Evolutionary conservation across 2,888 invertebrate genomes (phyloP).

Genomic region (Malthinus seriepunctatus): DNA sequence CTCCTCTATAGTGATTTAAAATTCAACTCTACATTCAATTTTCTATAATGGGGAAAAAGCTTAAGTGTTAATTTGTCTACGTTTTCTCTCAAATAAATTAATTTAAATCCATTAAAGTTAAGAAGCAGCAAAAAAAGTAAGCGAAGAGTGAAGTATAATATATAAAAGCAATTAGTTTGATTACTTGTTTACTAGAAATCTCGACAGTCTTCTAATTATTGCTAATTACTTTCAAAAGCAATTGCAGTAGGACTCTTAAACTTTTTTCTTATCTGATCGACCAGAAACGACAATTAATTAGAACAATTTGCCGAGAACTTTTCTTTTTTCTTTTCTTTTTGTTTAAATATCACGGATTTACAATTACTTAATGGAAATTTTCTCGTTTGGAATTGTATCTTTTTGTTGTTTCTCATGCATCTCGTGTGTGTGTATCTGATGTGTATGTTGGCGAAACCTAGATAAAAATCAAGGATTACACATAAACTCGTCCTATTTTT

Average conservation of each 20-base stretch:
- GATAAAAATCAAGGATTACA: conserved; percentile 20
- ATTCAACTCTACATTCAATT: too few relatives aligned
- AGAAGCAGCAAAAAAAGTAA: too few relatives aligned
- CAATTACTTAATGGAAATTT: not conserved
- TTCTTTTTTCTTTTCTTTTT: not conserved
- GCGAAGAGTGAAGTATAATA: conserved; percentile 1
- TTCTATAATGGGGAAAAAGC: too few relatives aligned
- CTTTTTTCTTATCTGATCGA: conserved; percentile 7
- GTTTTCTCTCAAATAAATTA: too few relatives aligned
- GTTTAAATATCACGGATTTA: not conserved
- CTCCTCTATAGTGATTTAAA: too few relatives aligned
- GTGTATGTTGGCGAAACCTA: conserved; percentile 17
- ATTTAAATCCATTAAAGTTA: too few relatives aligned
- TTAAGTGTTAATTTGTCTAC: too few relatives aligned
- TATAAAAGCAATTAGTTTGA: conserved; percentile 40
- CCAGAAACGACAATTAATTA: conserved; percentile 4
- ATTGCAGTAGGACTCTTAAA: conserved; percentile 22
- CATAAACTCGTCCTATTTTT: conserved; percentile 8
- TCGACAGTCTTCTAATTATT: conserved; percentile 41
- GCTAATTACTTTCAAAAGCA: conserved; percentile 40
- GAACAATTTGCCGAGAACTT: not conserved
- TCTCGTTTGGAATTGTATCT: not conserved
- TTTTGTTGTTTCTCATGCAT: not conserved
- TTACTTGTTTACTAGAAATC: conserved; percentile 36
- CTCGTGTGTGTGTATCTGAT: too few relatives aligned